phyloP scores from a whole-genome alignment of 2,113 vertebrate genomes.

The Epinephelus cyanopodus region DNA sequence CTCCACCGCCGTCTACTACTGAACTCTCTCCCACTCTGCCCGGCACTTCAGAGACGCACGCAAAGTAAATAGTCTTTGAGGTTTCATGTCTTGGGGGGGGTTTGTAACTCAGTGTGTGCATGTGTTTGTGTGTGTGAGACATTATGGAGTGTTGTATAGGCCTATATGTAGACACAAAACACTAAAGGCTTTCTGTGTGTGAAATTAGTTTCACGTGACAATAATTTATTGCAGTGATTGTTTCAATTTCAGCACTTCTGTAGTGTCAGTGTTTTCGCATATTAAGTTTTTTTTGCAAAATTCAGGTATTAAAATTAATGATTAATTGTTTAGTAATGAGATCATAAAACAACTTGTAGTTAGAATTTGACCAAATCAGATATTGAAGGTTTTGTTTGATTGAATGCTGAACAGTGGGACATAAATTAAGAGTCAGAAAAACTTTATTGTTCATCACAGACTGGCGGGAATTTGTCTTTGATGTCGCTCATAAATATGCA shows the following conservation, averaged over 20 bases:
- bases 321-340: not conserved
- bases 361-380: not conserved
- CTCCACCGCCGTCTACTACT: slow-evolving; percentile 38
- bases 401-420: not conserved
- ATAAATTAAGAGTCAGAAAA: not conserved
- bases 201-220: not conserved
- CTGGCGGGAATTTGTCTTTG: not conserved
- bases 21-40: slow-evolving; percentile 59
- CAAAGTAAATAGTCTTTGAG: slow-evolving; percentile 55
- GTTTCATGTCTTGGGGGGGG: slow-evolving; percentile 47
- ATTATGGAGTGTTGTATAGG: not conserved
- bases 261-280: not conserved
- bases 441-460: not conserved
- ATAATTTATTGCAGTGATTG: not conserved
- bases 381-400: not conserved
- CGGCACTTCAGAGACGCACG: slow-evolving; percentile 40
- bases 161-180: not conserved
- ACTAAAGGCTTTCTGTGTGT: not conserved
- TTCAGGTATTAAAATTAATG: not conserved
- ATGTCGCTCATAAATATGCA: not conserved
- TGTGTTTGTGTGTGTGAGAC: slow-evolving; percentile 15
- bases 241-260: too few relatives aligned
- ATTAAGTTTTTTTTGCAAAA: not conserved
- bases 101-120: slow-evolving; percentile 30
- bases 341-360: not conserved